Evolutionary conservation across 2,888 invertebrate genomes (phyloP).

Genomic region (Agrotis segetum): DNA sequence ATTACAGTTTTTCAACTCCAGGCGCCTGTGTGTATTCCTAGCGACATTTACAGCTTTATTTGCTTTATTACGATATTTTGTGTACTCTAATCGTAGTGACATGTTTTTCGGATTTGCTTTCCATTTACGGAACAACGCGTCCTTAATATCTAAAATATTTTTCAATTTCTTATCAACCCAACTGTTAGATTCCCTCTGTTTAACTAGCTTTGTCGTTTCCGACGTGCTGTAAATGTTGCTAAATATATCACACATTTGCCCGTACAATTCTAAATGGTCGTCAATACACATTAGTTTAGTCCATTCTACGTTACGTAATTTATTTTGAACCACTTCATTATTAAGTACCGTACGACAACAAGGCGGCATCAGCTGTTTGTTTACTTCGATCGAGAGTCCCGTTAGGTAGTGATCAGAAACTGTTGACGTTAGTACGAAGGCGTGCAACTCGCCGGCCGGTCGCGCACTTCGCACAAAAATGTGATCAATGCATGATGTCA

Average conservation of each 20-base stretch:
- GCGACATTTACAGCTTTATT: not conserved
- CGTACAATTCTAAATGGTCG: not conserved
- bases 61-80: constrained; percentile 2
- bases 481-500: constrained; percentile 1
- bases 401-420: not conserved
- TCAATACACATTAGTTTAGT: not conserved
- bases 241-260: not conserved
- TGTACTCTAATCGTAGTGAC: not conserved
- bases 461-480: constrained; percentile 1
- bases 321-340: not conserved
- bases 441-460: not conserved
- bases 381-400: not conserved
- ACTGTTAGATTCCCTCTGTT: not conserved
- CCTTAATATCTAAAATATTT: not conserved
- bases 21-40: not conserved
- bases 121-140: not conserved
- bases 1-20: not conserved
- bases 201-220: not conserved
- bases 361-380: not conserved
- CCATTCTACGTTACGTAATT: not conserved
- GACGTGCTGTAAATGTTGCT: not conserved
- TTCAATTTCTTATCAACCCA: not conserved
- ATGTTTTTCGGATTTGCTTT: constrained; percentile 1
- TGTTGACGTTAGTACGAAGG: not conserved
- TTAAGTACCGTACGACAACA: not conserved